Base-by-base conservation (phyloP, 2,113 vertebrate species). In the Scatophagus argus region DNA sequence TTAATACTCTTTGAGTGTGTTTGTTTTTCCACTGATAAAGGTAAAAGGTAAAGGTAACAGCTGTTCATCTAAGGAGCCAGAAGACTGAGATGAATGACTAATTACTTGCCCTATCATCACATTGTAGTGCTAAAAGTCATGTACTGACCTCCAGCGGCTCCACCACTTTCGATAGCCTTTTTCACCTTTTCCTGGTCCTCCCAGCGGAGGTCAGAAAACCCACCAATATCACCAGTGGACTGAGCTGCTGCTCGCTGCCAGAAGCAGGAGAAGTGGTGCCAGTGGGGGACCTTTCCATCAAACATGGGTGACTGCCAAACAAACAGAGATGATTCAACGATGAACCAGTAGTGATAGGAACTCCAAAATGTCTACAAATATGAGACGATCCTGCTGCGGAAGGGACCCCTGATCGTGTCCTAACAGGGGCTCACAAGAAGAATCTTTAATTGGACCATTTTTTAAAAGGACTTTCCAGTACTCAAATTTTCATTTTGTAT, bases 251-350 rank as follows among this genome's bases (percentile, higher is more conserved):
- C 96, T 2, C 96, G 87, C 88, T 95, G 97, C 97, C 98, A 99
- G 94, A 99, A 99, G 87, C 98, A 99, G 65, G 97, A 94, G 84
- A 97, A 99, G 88, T 99, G 98, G 88, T 99, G 96, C 98, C 98
- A 99, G 87, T 99, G 97, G 0, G 98, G 98, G 44, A 99, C 96
- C 85, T 99, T 99, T 6, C 98, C 98, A 64, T 99, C 98, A 31
- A 98, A 99, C 97, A 98, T 98, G 64, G 97, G 98, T 0, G 98
- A 99, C 98, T 99, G 83, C 0, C 39, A 77, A 54, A 41, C 21
- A 41, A 13, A 76, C 19, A 32, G 2, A 8, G 14, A 31, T 38
- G 41, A 23, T 21, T 52, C 19, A 61, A 8, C 38, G 32, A n/a
- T n/a, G n/a, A n/a, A n/a, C n/a, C n/a, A n/a, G n/a, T n/a, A n/a